Conservation (phyloP, 2,888 invertebrate genomes). For the Pyrrhosoma nymphula region DNA sequence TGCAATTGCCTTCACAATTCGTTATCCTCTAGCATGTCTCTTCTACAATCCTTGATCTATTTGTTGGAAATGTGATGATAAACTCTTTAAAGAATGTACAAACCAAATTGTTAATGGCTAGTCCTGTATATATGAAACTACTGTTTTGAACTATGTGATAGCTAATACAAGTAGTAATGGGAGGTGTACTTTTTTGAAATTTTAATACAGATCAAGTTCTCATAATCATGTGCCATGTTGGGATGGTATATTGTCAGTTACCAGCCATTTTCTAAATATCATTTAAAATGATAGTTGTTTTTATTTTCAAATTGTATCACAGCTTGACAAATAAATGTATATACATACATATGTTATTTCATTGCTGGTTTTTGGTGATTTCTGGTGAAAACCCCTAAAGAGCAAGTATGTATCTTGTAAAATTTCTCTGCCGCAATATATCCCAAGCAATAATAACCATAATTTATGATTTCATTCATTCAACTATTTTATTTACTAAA, state of each 20-base stretch:
- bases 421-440: too few species aligned
- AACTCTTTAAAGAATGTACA: neutral
- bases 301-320: neutral
- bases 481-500: too few species aligned
- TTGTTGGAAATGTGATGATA: neutral
- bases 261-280: neutral
- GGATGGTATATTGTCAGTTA: neutral
- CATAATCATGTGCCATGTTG: neutral
- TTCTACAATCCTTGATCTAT: slow-evolving; percentile 84
- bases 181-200: neutral
- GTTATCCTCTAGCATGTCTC: slow-evolving; percentile 92
- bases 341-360: too few species aligned
- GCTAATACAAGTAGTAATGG: neutral
- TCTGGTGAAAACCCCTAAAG: too few species aligned
- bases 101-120: neutral
- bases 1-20: slow-evolving; percentile 87
- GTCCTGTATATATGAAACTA: slow-evolving; percentile 5
- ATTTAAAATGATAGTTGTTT: neutral
- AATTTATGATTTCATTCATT: too few species aligned
- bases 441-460: too few species aligned
- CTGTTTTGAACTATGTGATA: neutral
- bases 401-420: too few species aligned
- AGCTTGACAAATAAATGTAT: neutral
- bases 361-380: too few species aligned
- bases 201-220: neutral